phyloP scores from a whole-genome alignment of 1,140 invertebrate genomes.

The Mycetomoellerius zeteki region DNA sequence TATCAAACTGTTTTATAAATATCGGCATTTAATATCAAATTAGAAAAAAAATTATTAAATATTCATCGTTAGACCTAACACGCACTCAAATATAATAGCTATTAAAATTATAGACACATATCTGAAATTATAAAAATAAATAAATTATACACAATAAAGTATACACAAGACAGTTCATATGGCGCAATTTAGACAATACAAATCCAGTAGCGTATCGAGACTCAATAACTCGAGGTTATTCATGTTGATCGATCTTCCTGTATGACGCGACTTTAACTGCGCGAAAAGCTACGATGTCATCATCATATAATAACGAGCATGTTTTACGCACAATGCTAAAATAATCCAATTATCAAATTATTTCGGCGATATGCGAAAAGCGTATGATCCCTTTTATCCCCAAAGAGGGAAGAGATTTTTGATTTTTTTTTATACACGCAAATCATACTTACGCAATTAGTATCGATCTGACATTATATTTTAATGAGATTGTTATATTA shows the following conservation, averaged over 20 bases:
- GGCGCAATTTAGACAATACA: slow-evolving; percentile 50
- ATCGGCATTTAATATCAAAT: background rate
- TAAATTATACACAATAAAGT: too few relatives aligned
- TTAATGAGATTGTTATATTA: slow-evolving; percentile 51
- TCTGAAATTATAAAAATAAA: background rate
- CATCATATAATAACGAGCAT: slow-evolving; percentile 74
- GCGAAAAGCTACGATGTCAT: slow-evolving; percentile 71
- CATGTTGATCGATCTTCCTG: slow-evolving; percentile 77
- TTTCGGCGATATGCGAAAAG: slow-evolving; percentile 45
- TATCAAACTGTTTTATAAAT: too few relatives aligned
- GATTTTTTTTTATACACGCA: slow-evolving; percentile 19
- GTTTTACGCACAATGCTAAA: slow-evolving; percentile 76
- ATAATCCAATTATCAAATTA: slow-evolving; percentile 77
- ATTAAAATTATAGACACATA: background rate
- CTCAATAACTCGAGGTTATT: slow-evolving; percentile 44
- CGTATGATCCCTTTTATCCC: background rate
- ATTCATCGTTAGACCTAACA: background rate
- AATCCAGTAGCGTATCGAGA: slow-evolving; percentile 62
- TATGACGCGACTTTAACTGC: slow-evolving; percentile 68
- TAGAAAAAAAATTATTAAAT: background rate
- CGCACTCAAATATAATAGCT: background rate
- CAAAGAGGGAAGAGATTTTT: slow-evolving; percentile 41
- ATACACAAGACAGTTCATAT: background rate
- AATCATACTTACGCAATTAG: slow-evolving; percentile 31
- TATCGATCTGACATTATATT: slow-evolving; percentile 37